These are phyloP conservation scores for Spermophilus dauricus DNA, from an alignment of 2,113 vertebrate species.

Conservation along the genomic window DNA sequence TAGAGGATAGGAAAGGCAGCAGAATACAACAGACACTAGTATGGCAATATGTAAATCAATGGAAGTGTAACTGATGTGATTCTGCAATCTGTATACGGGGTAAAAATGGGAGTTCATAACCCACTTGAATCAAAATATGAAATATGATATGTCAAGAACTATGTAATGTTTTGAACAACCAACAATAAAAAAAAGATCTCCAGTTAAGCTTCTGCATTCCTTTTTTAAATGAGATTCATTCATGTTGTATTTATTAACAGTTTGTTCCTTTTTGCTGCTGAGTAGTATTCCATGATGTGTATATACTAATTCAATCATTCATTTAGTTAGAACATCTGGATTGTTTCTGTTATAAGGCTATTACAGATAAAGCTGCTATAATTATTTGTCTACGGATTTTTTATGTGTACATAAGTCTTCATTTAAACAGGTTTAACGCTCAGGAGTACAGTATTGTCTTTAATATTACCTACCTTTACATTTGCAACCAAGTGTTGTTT, in stretches of 20 bases:
- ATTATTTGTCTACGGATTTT: constrained; percentile 12
- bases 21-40: too few species aligned
- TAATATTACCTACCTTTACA: neutral
- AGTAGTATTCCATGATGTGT: neutral
- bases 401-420: neutral
- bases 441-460: neutral
- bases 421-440: neutral
- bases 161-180: too few species aligned
- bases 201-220: too few species aligned
- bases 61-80: too few species aligned
- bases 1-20: too few species aligned
- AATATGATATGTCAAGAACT: too few species aligned
- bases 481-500: constrained; percentile 35
- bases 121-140: too few species aligned
- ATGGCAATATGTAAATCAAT: too few species aligned
- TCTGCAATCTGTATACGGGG: too few species aligned
- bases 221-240: neutral
- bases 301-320: neutral
- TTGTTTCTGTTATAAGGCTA: neutral
- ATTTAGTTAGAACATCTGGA: neutral
- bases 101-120: too few species aligned
- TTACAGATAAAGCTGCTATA: neutral
- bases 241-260: neutral
- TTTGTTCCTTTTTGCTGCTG: constrained; percentile 39
- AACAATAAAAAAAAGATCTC: too few species aligned